These are phyloP conservation scores for Autographa pulchrina DNA, from an alignment of 2,888 invertebrate species.

Conservation along the genomic window DNA sequence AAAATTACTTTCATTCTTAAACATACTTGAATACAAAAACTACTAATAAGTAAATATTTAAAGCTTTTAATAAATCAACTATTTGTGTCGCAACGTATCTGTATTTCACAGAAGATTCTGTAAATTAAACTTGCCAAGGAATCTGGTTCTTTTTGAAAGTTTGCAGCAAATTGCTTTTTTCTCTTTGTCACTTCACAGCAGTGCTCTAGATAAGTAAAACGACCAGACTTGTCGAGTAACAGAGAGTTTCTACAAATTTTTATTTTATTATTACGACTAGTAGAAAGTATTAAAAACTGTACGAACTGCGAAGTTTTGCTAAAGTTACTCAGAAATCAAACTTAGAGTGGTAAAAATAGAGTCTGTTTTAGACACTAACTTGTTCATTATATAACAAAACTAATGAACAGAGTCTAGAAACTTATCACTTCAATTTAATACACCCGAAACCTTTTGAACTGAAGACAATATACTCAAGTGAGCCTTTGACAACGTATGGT, in stretches of 20 bases:
- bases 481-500: constrained; percentile 18
- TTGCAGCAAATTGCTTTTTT: constrained; percentile 17
- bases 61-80: neutral
- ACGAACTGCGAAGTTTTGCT: neutral
- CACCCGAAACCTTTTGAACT: constrained; percentile 17
- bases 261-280: constrained; percentile 19
- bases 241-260: constrained; percentile 21
- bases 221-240: constrained; percentile 22
- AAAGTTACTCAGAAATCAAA: neutral
- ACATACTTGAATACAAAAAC: no score
- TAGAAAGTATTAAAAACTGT: constrained; percentile 13
- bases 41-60: no score
- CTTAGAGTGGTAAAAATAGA: neutral
- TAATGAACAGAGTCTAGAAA: constrained; percentile 3
- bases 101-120: neutral
- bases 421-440: constrained; percentile 34
- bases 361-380: neutral
- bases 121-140: constrained; percentile 3
- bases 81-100: neutral
- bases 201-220: constrained; percentile 41
- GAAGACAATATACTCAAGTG: constrained; percentile 16
- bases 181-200: constrained; percentile 41
- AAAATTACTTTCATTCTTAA: no score
- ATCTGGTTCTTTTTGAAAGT: neutral
- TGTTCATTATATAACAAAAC: neutral